Evolutionary conservation across 1,140 invertebrate genomes (phyloP).

Genomic region (Papilio xuthus): DNA sequence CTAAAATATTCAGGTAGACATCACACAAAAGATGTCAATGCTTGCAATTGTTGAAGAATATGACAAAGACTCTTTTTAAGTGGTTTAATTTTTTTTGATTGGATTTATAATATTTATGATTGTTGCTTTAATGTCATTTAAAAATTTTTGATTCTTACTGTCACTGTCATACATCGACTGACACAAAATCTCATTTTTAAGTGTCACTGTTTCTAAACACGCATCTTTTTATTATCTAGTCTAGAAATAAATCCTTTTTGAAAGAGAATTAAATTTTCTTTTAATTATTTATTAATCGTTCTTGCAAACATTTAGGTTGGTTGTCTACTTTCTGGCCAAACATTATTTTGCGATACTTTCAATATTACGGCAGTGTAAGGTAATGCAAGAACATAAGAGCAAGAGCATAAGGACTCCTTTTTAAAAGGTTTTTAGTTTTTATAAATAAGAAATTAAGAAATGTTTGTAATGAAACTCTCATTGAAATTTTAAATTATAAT

Average conservation of each 20-base stretch:
- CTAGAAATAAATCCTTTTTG: too few species aligned
- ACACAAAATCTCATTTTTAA: background rate
- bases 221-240: background rate
- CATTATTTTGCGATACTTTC: background rate
- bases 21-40: background rate
- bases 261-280: too few species aligned
- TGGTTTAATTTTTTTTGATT: background rate
- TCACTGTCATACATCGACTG: background rate
- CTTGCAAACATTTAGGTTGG: too few species aligned
- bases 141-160: background rate
- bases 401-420: background rate
- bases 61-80: too few species aligned
- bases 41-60: background rate
- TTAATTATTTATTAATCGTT: too few species aligned
- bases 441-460: background rate
- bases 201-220: background rate
- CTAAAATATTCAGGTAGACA: background rate
- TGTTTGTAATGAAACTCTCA: background rate
- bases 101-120: too few species aligned
- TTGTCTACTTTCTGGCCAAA: too few species aligned
- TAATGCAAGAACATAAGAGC: background rate
- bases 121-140: background rate
- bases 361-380: background rate
- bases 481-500: slow-evolving; percentile 10
- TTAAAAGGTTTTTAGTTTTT: background rate